Base-by-base conservation (phyloP, 2,113 vertebrate species). In the Maccullochella peelii region DNA sequence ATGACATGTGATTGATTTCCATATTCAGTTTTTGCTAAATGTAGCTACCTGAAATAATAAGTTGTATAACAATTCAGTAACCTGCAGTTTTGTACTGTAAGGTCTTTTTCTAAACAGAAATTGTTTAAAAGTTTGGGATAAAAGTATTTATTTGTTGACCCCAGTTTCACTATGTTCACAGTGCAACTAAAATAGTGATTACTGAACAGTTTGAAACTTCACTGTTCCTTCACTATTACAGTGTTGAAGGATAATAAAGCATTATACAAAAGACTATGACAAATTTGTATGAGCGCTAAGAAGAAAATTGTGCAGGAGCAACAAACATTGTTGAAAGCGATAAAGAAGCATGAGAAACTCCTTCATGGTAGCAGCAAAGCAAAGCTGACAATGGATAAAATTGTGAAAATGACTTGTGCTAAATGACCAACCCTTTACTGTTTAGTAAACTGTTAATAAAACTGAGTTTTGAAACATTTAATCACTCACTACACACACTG, bases 1-100 rank as follows among this genome's bases (percentile, higher is more conserved):
- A 71, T 82, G 59, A 55, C 50, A 62, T 71, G 33, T 81, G 65
- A 70, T 5, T 40, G n/a, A 61, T 54, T 72, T 83, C 38, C 27
- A 71, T 65, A 27, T 38, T 77, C 11, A 54, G 21, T 8, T 67
- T 62, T 61, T 61, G 36, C 3, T 18, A 44, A 50, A 44, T 63
- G 25, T n/a, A 36, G 12, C n/a, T 38, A 36, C n/a, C 40, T 67
- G 42, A 67, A 79, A 59, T 10, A 73, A 23, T 23, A 38, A 57
- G 4, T 16, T 47, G 18, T 30, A 12, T 23, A 54, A 70, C 38
- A 72, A 33, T 47, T 30, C 38, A 78, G 5, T 44, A 23, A 44
- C 52, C 18, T 55, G 16, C 9, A 40, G 30, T 25, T 49, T 61
- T 52, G 21, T 38, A 40, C 27, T 23, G 4, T 5, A 8, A 76